phyloP scores from a whole-genome alignment of 1,140 invertebrate genomes.

The Lanistes nyassanus region DNA sequence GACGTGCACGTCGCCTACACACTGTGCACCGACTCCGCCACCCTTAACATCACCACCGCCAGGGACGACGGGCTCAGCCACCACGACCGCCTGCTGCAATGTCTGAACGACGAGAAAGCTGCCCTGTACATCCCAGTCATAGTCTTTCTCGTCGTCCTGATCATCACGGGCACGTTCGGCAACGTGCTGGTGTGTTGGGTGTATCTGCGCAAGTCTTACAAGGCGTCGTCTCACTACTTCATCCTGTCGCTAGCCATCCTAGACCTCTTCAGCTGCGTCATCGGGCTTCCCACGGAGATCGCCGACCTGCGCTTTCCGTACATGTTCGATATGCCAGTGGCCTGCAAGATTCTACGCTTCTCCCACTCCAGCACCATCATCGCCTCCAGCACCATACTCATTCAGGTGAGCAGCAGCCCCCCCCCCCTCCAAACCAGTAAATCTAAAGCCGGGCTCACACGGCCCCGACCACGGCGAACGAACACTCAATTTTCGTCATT shows the following conservation, averaged over 20 bases:
- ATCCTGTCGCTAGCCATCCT: conserved; percentile 57
- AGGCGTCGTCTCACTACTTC: conserved; percentile 59
- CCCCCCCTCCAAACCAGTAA: too few relatives aligned
- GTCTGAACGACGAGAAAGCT: conserved; percentile 54
- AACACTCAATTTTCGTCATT: not conserved
- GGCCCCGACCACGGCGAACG: too few relatives aligned
- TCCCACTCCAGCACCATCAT: conserved; percentile 57
- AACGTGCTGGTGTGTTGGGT: conserved; percentile 57
- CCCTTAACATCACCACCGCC: not conserved
- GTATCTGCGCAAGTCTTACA: conserved; percentile 50
- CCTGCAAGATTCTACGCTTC: conserved; percentile 59
- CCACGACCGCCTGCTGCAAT: conserved; percentile 10
- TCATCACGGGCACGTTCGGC: conserved; percentile 50
- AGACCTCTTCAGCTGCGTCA: conserved; percentile 58
- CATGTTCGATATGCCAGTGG: conserved; percentile 56
- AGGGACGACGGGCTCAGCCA: not conserved
- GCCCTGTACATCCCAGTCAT: conserved; percentile 58
- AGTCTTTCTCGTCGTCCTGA: conserved; percentile 51
- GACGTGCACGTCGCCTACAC: conserved; percentile 15
- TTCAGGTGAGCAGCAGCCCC: conserved; percentile 38
- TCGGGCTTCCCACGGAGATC: conserved; percentile 62
- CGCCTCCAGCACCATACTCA: conserved; percentile 55
- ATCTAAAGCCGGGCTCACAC: too few relatives aligned
- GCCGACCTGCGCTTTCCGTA: conserved; percentile 58
- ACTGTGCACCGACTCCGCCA: not conserved